phyloP scores from a whole-genome alignment of 2,888 invertebrate genomes.

The Pediacus dermestoides region DNA sequence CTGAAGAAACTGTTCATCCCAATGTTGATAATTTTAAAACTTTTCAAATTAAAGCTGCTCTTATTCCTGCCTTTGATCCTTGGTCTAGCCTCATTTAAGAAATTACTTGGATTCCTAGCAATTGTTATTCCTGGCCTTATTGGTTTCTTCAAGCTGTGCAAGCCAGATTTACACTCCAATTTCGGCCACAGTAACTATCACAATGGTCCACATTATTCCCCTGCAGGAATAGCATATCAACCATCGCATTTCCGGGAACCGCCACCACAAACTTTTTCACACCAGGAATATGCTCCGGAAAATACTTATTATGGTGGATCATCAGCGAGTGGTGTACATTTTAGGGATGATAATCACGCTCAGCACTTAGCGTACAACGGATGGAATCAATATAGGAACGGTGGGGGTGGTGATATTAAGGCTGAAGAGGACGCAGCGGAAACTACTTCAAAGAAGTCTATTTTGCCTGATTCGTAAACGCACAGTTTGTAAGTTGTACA shows the following conservation, averaged over 20 bases:
- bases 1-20: constrained; percentile 80
- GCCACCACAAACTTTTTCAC: constrained; percentile 51
- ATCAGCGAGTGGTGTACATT: constrained; percentile 64
- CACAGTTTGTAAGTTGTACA: not conserved
- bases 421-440: constrained; percentile 30
- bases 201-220: constrained; percentile 66
- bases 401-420: constrained; percentile 50
- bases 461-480: constrained; percentile 47
- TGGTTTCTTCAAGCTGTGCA: constrained; percentile 82
- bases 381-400: constrained; percentile 60
- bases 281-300: constrained; percentile 33
- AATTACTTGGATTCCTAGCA: constrained; percentile 75
- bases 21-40: constrained; percentile 73
- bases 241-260: constrained; percentile 44
- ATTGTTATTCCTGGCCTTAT: constrained; percentile 77
- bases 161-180: constrained; percentile 63
- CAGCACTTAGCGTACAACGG: constrained; percentile 73
- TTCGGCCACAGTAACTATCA: constrained; percentile 49
- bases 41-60: constrained; percentile 79
- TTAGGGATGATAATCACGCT: constrained; percentile 59
- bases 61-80: constrained; percentile 79
- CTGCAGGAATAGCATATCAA: constrained; percentile 67
- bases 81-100: constrained; percentile 80
- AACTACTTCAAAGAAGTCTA: constrained; percentile 44
- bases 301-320: constrained; percentile 39